Conservation (phyloP, 2,113 vertebrate species). For the Malaclemys terrapin region DNA sequence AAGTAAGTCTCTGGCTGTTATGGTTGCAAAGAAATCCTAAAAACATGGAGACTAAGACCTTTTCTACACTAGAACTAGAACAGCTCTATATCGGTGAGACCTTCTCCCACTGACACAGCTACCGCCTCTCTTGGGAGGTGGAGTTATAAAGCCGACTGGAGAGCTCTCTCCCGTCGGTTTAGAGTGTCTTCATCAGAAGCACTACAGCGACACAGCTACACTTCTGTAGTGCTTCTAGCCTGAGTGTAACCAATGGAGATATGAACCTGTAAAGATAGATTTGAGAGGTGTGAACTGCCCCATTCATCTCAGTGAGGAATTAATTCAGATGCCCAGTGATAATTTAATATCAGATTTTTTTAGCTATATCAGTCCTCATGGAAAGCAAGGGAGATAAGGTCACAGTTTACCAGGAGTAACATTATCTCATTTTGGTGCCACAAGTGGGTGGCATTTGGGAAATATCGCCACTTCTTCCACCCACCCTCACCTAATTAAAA, state of each 20-base stretch:
- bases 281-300: background rate
- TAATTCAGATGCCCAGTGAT: background rate
- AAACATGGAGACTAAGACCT: background rate
- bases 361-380: background rate
- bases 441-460: background rate
- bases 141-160: too few species aligned
- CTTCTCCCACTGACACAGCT: too few species aligned
- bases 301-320: background rate
- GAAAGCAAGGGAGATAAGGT: background rate
- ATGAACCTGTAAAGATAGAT: slow-evolving; percentile 13
- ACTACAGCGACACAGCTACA: too few species aligned
- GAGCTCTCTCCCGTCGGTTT: too few species aligned
- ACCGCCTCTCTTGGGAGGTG: too few species aligned
- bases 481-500: background rate
- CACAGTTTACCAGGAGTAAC: background rate
- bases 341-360: background rate
- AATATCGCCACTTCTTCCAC: background rate
- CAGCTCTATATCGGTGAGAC: too few species aligned
- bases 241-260: background rate
- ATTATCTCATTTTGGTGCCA: background rate
- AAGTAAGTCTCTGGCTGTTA: background rate
- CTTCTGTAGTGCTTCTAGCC: too few species aligned
- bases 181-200: too few species aligned
- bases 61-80: too few species aligned
- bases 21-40: background rate